phyloP scores from a whole-genome alignment of 2,888 invertebrate species.

The Leucophora obtusa region DNA sequence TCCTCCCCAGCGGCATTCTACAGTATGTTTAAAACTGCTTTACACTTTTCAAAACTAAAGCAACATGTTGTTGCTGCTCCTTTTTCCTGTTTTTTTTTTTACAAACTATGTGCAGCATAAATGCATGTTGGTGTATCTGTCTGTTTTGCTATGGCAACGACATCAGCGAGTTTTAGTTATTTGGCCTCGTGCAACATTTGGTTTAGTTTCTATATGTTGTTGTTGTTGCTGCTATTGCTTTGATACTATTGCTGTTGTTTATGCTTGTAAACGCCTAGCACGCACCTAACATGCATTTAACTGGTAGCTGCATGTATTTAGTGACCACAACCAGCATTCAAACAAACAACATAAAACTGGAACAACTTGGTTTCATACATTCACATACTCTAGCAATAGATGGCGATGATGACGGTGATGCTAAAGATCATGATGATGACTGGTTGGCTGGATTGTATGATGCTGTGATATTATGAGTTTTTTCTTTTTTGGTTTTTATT shows the following conservation, averaged over 20 bases:
- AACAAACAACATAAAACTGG: slow-evolving; percentile 51
- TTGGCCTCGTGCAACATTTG: slow-evolving; percentile 62
- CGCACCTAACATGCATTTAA: slow-evolving; percentile 68
- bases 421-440: neutral
- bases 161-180: slow-evolving; percentile 23
- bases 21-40: slow-evolving; percentile 14
- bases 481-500: slow-evolving; percentile 13
- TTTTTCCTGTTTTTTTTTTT: slow-evolving; percentile 58
- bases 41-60: slow-evolving; percentile 7
- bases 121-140: neutral
- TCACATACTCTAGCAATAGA: slow-evolving; percentile 24
- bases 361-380: slow-evolving; percentile 40
- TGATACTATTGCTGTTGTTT: slow-evolving; percentile 37
- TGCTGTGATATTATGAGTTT: neutral
- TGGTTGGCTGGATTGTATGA: neutral
- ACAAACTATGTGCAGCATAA: slow-evolving; percentile 10
- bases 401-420: neutral
- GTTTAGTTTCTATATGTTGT: slow-evolving; percentile 44
- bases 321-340: slow-evolving; percentile 49
- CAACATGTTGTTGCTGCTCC: slow-evolving; percentile 62
- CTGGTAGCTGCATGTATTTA: slow-evolving; percentile 67
- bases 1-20: slow-evolving; percentile 62
- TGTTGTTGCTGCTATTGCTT: slow-evolving; percentile 14
- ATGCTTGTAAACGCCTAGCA: slow-evolving; percentile 65
- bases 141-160: slow-evolving; percentile 11